Base-by-base conservation (phyloP, 1,140 invertebrate species). In the Dinoponera quadriceps region DNA sequence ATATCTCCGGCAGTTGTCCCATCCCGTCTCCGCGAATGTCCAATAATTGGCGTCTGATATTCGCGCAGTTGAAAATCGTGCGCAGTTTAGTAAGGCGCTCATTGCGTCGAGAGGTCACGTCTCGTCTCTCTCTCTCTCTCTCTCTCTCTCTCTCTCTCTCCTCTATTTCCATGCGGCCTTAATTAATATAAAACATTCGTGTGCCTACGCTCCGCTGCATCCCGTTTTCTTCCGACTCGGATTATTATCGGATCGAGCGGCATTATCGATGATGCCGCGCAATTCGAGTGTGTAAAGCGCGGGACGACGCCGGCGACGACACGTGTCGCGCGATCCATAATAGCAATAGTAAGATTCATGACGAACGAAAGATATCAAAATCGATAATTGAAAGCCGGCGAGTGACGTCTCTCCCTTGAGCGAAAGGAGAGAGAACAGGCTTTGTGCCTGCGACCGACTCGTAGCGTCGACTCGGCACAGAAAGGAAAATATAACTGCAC, bases 101-200 rank as follows among this genome's bases (percentile, higher is more conserved):
- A 33, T 5, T 5, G 2, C 5, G 2, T n/a, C 60, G 20, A 51
- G 16, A 63, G 44, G 68, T 82, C 22, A 72, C 69, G 27, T 51
- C 27, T 29, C 11, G 22, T 29, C 33, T 49, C 33, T 51, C n/a
- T n/a, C n/a, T n/a, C n/a, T n/a, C n/a, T n/a, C n/a, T n/a, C n/a
- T n/a, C n/a, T n/a, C n/a, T n/a, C n/a, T n/a, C n/a, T n/a, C n/a
- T n/a, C n/a, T n/a, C n/a, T n/a, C n/a, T n/a, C n/a, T n/a, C n/a
- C n/a, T 63, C 69, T 63, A 82, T 82, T 73, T 55, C 49, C 27
- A 22, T 25, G 38, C 44, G 80, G 74, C 80, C 69, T 82, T 74
- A 82, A 82, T 82, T 82, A 82, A 82, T 72, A 59, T 82, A 63
- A 82, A 68, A 82, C 74, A 82, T 82, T 82, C 80, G 44, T 74